Evolutionary conservation across 1,140 invertebrate species (phyloP).

Genomic region (Zaprionus taronus): DNA sequence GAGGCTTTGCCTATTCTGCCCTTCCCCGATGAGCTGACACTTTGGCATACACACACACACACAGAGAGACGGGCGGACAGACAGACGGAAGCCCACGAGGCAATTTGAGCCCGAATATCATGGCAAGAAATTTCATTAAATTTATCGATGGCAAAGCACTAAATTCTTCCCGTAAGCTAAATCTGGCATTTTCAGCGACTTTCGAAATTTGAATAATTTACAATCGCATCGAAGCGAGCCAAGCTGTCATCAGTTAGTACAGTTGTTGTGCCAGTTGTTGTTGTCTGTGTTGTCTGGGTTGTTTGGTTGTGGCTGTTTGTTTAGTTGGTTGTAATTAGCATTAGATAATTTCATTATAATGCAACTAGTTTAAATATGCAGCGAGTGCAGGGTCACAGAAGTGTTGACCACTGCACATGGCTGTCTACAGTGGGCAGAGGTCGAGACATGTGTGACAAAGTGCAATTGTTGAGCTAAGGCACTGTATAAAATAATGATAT

Average conservation of each 20-base stretch:
- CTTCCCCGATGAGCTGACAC: conserved; percentile 35
- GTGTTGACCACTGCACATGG: conserved; percentile 1
- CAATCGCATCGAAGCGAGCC: conserved; percentile 7
- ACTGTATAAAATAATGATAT: too few species aligned
- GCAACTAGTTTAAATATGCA: conserved; percentile 74
- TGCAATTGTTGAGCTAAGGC: neutral
- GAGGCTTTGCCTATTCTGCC: conserved; percentile 31
- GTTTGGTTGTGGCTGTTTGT: conserved; percentile 35
- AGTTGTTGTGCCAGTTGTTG: neutral
- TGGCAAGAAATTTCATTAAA: conserved; percentile 67
- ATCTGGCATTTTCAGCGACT: conserved; percentile 30
- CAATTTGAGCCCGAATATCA: neutral
- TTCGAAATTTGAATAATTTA: conserved; percentile 47
- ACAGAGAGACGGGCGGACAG: neutral
- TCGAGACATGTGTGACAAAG: neutral
- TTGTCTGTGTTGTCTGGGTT: conserved; percentile 23
- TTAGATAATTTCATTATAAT: conserved; percentile 72
- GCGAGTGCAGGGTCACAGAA: conserved; percentile 15
- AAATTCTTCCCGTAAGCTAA: conserved; percentile 20
- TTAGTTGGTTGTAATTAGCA: conserved; percentile 69
- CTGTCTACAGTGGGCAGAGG: neutral
- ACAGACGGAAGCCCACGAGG: neutral
- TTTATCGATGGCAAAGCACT: conserved; percentile 64
- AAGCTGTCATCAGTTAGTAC: conserved; percentile 25
- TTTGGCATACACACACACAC: conserved; percentile 1